These are phyloP conservation scores for Malacoraja senta DNA, from an alignment of 2,797 vertebrate genomes.

Conservation along the genomic window DNA sequence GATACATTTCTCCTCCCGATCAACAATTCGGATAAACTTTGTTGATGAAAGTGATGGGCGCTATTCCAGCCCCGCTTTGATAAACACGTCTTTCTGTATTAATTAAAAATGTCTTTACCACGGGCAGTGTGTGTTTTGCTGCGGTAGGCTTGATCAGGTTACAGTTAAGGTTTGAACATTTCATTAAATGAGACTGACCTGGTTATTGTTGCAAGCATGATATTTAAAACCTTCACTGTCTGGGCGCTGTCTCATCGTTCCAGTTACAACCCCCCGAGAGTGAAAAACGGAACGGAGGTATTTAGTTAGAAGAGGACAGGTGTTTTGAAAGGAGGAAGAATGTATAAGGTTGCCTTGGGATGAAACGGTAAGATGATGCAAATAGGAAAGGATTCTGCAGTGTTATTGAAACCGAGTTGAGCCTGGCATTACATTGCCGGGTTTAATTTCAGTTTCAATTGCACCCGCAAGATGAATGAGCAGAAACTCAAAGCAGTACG, in stretches of 20 bases:
- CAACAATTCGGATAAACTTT: constrained; percentile 30
- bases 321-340: neutral
- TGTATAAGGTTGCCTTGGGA: neutral
- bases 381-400: neutral
- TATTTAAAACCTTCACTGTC: neutral
- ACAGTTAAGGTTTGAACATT: neutral
- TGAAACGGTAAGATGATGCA: neutral
- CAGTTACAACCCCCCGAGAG: neutral
- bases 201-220: neutral
- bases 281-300: neutral
- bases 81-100: neutral
- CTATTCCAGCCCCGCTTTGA: too few species aligned
- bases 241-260: too few species aligned
- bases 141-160: neutral
- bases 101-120: neutral
- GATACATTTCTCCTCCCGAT: constrained; percentile 1
- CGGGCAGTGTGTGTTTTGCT: neutral
- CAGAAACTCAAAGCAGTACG: neutral
- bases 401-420: neutral
- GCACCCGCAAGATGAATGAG: neutral
- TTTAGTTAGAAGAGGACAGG: constrained; percentile 3
- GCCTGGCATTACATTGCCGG: neutral
- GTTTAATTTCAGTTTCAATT: constrained; percentile 4
- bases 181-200: neutral
- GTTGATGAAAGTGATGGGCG: constrained; percentile 11